A percentile compares a stretch with the other conserved stretches of the same genome.
phyloP scores from a whole-genome alignment of 2,113 vertebrate genomes.

The Pedetes capensis region DNA sequence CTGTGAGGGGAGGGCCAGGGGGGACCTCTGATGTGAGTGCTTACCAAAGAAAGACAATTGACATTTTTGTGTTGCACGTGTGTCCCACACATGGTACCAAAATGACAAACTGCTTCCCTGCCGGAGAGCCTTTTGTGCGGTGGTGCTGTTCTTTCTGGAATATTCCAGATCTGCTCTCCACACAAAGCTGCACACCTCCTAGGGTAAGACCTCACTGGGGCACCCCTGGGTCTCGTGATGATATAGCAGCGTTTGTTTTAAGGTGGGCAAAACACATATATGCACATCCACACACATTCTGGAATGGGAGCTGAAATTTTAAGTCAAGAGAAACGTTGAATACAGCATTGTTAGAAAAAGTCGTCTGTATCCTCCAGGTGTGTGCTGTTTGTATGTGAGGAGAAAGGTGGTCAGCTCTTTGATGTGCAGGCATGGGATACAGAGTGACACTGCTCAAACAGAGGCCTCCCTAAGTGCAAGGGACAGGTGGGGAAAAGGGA shows the following conservation, averaged over 20 bases:
- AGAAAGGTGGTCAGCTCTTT: not conserved
- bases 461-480: not conserved
- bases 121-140: not conserved
- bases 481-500: not conserved
- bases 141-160: not conserved
- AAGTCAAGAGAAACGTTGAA: not conserved
- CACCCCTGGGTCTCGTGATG: not conserved
- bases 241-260: slow-evolving; percentile 28
- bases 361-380: not conserved
- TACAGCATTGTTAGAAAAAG: slow-evolving; percentile 4
- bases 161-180: not conserved
- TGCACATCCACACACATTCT: not conserved
- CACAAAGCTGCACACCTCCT: not conserved
- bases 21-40: not conserved
- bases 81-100: not conserved
- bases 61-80: not conserved
- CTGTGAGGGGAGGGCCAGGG: not conserved
- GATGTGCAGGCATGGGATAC: not conserved
- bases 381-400: not conserved
- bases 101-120: not conserved
- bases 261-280: slow-evolving; percentile 1
- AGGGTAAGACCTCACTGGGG: not conserved
- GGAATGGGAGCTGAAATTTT: slow-evolving; percentile 20
- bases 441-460: not conserved
- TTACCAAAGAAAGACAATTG: slow-evolving; percentile 9